These are phyloP conservation scores for Paracentrotus lividus DNA, from an alignment of 53 echinoderm and acorn worm species.

Conservation along the genomic window DNA sequence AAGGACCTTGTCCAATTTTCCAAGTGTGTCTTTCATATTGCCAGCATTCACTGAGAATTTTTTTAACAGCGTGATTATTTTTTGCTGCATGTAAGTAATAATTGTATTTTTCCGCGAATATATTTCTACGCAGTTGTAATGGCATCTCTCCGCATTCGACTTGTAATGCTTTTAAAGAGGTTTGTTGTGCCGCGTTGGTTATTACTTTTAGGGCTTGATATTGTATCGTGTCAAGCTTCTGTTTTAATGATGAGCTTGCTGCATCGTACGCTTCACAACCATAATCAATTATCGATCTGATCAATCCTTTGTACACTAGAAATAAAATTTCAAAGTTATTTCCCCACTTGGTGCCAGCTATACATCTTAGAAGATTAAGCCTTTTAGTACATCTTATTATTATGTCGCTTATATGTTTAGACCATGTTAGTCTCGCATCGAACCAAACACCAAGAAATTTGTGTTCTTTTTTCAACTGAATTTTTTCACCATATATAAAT, in stretches of 20 bases:
- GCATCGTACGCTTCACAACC: neutral
- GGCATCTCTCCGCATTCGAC: neutral
- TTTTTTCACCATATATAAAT: no score
- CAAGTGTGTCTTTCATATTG: neutral
- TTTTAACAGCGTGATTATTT: neutral
- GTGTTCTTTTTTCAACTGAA: no score
- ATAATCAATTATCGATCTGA: neutral
- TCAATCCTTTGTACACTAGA: neutral
- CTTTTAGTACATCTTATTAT: no score
- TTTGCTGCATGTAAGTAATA: neutral
- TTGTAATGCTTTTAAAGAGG: neutral
- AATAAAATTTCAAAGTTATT: neutral
- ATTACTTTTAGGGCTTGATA: neutral
- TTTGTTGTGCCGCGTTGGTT: neutral
- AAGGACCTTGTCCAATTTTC: neutral
- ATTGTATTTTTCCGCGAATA: neutral
- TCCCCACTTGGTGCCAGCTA: neutral
- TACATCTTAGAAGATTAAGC: neutral
- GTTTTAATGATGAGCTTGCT: neutral
- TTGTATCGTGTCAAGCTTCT: neutral
- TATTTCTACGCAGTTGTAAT: neutral
- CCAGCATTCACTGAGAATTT: neutral
- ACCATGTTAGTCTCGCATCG: no score
- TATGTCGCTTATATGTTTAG: no score
- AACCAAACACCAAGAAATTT: no score